Evolutionary conservation across 2,797 vertebrate genomes (phyloP).

Genomic region (Propithecus perrieri): DNA sequence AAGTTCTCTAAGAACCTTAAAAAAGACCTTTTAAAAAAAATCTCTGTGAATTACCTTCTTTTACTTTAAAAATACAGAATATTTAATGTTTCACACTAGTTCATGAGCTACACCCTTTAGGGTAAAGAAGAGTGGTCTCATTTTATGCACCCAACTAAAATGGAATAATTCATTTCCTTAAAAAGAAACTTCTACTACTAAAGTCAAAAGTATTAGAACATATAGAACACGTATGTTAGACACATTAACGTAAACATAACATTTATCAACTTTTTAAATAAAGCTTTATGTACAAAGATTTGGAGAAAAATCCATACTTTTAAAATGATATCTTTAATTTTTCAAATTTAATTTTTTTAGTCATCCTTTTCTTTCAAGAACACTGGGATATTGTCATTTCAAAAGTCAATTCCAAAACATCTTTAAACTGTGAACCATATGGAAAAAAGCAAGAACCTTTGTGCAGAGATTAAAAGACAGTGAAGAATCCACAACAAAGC

Average conservation of each 20-base stretch:
- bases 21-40: slow-evolving; percentile 64
- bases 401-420: not conserved
- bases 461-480: not conserved
- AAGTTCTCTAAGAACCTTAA: slow-evolving; percentile 68
- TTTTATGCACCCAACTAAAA: slow-evolving; percentile 32
- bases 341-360: not conserved
- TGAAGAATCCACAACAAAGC: not conserved
- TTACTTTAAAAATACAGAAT: slow-evolving; percentile 62
- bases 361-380: not conserved
- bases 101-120: not conserved
- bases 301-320: not conserved
- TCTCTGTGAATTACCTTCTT: slow-evolving; percentile 64
- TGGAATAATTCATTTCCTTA: slow-evolving; percentile 28
- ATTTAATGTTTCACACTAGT: slow-evolving; percentile 8
- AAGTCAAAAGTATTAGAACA: slow-evolving; percentile 4
- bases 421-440: not conserved
- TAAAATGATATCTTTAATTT: slow-evolving; percentile 21
- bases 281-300: not conserved
- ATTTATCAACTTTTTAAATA: not conserved
- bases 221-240: not conserved
- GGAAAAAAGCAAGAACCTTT: not conserved
- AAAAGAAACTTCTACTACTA: slow-evolving; percentile 47
- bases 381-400: not conserved
- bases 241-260: not conserved
- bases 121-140: slow-evolving; percentile 37